Percentiles rank a stretch among this genome's conserved stretches.
phyloP scores from a whole-genome alignment of 2,113 vertebrate species.

The Lampris megalopsis region DNA sequence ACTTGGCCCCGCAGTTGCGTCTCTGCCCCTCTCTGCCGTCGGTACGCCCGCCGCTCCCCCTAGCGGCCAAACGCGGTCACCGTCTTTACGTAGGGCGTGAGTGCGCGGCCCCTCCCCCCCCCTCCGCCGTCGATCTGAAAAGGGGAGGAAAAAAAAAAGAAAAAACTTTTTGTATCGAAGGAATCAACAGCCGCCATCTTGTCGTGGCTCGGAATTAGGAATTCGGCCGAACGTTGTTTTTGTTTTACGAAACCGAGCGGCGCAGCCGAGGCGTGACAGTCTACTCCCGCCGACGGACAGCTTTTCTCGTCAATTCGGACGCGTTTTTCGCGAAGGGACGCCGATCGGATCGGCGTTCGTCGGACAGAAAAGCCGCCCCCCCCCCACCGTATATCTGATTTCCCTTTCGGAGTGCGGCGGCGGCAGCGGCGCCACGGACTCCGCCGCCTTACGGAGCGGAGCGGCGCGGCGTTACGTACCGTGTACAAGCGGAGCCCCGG shows the following conservation, averaged over 20 bases:
- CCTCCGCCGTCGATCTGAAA: slow-evolving; percentile 88
- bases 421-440: slow-evolving; percentile 69
- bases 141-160: slow-evolving; percentile 94
- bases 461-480: slow-evolving; percentile 79
- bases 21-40: no score
- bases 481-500: slow-evolving; percentile 59
- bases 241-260: slow-evolving; percentile 73
- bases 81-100: slow-evolving; percentile 83
- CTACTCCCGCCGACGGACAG: slow-evolving; percentile 62
- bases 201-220: slow-evolving; percentile 92
- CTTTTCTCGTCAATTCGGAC: slow-evolving; percentile 62
- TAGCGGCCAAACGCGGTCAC: slow-evolving; percentile 45
- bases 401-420: slow-evolving; percentile 82
- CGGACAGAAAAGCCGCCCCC: slow-evolving; percentile 72
- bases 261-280: slow-evolving; percentile 81
- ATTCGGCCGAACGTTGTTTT: slow-evolving; percentile 84
- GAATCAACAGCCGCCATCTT: slow-evolving; percentile 99
- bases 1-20: no score
- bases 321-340: slow-evolving; percentile 77
- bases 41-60: slow-evolving; percentile 64
- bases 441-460: slow-evolving; percentile 76
- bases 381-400: slow-evolving; percentile 77
- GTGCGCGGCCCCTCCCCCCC: slow-evolving; percentile 85
- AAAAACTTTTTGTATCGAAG: slow-evolving; percentile 91
- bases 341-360: slow-evolving; percentile 75